phyloP scores from a whole-genome alignment of 1,140 invertebrate species.

The Oedothorax gibbosus region DNA sequence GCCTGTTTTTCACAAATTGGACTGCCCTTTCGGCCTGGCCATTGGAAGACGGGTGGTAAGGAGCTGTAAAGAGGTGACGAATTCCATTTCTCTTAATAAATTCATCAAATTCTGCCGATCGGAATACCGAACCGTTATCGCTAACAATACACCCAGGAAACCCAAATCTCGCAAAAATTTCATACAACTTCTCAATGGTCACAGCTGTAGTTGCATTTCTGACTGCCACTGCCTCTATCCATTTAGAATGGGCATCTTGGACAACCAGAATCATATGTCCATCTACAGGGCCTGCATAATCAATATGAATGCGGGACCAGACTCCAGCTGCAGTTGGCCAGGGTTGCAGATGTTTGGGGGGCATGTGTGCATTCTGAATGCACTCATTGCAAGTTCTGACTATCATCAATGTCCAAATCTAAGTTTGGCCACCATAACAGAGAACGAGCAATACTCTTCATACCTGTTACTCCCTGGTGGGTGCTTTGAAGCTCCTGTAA shows the following conservation, averaged over 20 bases:
- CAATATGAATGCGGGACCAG: constrained; percentile 1
- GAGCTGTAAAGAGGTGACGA: constrained; percentile 62
- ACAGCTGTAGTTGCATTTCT: not conserved
- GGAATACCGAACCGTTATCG: constrained; percentile 69
- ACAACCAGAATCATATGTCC: constrained; percentile 23
- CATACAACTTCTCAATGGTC: not conserved
- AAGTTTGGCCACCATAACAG: constrained; percentile 34
- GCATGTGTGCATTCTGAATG: constrained; percentile 26
- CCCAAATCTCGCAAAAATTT: constrained; percentile 65
- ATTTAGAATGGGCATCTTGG: constrained; percentile 31
- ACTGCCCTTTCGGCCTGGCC: constrained; percentile 63
- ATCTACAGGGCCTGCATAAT: constrained; percentile 27
- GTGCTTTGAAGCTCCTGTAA: constrained; percentile 23
- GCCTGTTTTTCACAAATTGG: not conserved
- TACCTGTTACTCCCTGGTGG: constrained; percentile 16
- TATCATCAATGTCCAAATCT: constrained; percentile 15
- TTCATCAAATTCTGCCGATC: constrained; percentile 60
- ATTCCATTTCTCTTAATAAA: constrained; percentile 56
- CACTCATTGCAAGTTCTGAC: not conserved
- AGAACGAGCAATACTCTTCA: constrained; percentile 34
- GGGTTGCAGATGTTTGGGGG: not conserved
- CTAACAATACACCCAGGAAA: constrained; percentile 64
- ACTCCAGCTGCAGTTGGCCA: constrained; percentile 17
- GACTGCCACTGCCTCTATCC: constrained; percentile 16
- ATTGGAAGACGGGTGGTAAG: constrained; percentile 65